Evolutionary conservation across 2,113 vertebrate species (phyloP), one percentile per base, ranked within the genome.

Genomic region (Aleadryas rufinucha): DNA sequence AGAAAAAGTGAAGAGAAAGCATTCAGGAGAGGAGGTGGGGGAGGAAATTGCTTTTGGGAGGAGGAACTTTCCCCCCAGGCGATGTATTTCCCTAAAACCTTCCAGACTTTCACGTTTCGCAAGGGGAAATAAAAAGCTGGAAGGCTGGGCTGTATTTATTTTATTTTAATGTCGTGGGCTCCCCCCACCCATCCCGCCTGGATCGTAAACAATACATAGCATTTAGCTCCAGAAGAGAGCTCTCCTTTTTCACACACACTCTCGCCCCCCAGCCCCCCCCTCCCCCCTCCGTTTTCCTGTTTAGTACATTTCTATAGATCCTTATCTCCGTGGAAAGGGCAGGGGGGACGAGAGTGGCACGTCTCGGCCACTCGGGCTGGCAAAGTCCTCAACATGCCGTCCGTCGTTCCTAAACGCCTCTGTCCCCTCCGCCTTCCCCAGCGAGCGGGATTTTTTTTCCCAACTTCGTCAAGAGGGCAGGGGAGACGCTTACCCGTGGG

Each of bases 61-160:
- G 90, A 94, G 77, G 77, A 77, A 96, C 96, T 95, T 97, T 97
- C 63, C 94, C 97, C 85, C 87, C 69, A 87, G 95, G 97, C 96
- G 35, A 97, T 93, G 90, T 61, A 87, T 97, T 97, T 97, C 94
- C 88, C 95, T 97, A 96, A 97, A 98, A 96, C 95, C 93, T 95
- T 84, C 96, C 93, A 96, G 95, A 93, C 95, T 80, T 87, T 60
- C n/a, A 28, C 47, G 41, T 92, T 97, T 97, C 82, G 94, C 97
- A 97, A 98, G 92, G 77, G 68, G 78, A 96, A 97, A 95, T 87
- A 96, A 96, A 93, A 84, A 76, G 22, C 74, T 90, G 83, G 70
- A 95, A 93, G 87, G 24, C 82, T 50, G 76, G 59, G 15, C 59
- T 17, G 49, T 75, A 90, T 93, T 94, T 93, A 90, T 94, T 93